Evolutionary conservation across 2,797 vertebrate genomes (phyloP), one percentile per base, ranked within the genome.

Genomic region (Halcyon smyrnensis): DNA sequence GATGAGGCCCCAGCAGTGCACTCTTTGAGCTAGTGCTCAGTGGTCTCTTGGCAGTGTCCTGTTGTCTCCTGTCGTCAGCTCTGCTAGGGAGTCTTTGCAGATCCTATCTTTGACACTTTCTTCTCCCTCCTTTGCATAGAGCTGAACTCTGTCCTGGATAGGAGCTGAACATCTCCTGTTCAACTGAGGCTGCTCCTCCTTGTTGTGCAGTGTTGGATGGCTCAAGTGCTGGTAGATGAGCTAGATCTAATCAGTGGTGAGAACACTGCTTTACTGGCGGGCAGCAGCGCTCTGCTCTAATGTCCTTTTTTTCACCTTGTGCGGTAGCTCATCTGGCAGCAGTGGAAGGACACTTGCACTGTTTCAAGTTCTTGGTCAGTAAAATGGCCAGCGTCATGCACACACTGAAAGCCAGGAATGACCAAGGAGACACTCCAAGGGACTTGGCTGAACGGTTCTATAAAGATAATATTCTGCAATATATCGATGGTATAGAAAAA

Each of bases 281-380:
- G 41, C 67, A 62, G 34, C 57, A 30, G 24, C n/a, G 56, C 68
- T 91, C 51, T 51, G 32, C 74, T 91, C 67, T 94, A 84, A 93
- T 36, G 43, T 19, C 32, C 37, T 32, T 48, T 51, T 11, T 89
- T 87, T 78, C 60, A 10, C 27, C 36, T 76, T 76, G 34, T 77
- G 21, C 70, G 81, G 0, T 21, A 98, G 98, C 98, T 95, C 98
- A 98, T 48, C 92, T 98, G 93, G 97, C 98, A 67, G 98, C 98
- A 16, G 90, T 93, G 96, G 98, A 98, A 91, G 98, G 98, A 37
- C 98, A 98, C 76, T 95, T 98, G 88, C 97, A 97, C 50, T 98
- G 98, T 95, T 98, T 98, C 81, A 98, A 98, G 87, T 98, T 98
- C 90, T 93, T 98, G 53, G 93, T 98, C 3, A 93, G 96, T 89